Base-by-base conservation (phyloP, 1,140 invertebrate species). In the Drosophila bocqueti region DNA sequence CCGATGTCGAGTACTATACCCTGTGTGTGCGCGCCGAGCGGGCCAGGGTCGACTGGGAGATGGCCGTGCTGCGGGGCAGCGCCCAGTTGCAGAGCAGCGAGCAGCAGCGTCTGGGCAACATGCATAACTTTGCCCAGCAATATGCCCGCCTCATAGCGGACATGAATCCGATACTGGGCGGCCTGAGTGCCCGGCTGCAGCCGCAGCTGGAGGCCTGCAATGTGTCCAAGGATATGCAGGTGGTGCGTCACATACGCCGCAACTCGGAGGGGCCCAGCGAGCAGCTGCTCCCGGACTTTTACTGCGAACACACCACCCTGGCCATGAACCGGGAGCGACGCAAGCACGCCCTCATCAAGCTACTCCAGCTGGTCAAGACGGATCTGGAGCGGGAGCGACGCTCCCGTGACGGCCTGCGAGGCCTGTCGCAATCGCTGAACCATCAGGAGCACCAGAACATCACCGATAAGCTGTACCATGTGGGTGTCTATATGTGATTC, bases 1-100 rank as follows among this genome's bases (percentile, higher is more conserved):
- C 97, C 29, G 98, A 99, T 93, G 96, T 97, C 24, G 97, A 99
- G 83, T 99, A 99, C 93, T 98, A 98, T 91, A 97, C 97, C 67
- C 95, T 97, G 18, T 98, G 97, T 91, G 95, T 98, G 43, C 95
- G 97, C 78, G 96, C 97, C 10, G 98, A 99, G 93, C 94, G 97
- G 86, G 96, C 98, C 15, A 96, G 97, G 76, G 94, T 98, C 73
- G 98, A 99, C 93, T 99, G 98, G 96, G 98, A 99, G 93, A 96
- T 96, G 45, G 95, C 97, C 15, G 96, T 99, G 9, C 94, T 96
- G 47, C 97, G 97, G 83, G 97, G 97, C 5, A 95, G 95, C 1
- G 95, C 95, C 9, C 95, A 96, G 83, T 94, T 96, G 92, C 97
- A 98, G 92, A 94, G 96, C 34, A 93, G 99, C 59, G 98, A 99